Evolutionary conservation across 2,797 vertebrate genomes (phyloP).

Genomic region (Huso huso): DNA sequence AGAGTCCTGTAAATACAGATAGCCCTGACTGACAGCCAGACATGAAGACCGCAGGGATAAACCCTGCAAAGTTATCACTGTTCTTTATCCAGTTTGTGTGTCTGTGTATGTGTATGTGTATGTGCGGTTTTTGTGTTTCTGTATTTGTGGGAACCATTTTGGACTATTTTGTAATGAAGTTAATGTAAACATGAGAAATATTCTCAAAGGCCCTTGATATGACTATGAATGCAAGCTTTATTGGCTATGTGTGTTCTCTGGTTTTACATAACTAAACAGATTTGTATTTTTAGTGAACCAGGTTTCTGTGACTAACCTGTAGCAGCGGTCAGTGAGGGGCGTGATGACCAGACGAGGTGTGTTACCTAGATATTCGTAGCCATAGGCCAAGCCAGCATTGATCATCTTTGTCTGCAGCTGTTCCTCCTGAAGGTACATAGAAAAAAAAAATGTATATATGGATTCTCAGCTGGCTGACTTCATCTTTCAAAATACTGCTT

Average conservation of each 20-base stretch:
- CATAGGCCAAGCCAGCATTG: slow-evolving; percentile 78
- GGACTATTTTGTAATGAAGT: too few species aligned
- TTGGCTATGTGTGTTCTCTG: neutral
- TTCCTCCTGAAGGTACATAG: slow-evolving; percentile 52
- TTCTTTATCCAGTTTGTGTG: too few species aligned
- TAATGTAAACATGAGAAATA: too few species aligned
- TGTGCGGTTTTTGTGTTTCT: too few species aligned
- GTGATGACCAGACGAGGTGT: slow-evolving; percentile 83
- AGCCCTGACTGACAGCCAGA: too few species aligned
- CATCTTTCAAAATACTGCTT: too few species aligned
- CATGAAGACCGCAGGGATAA: too few species aligned
- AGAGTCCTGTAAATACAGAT: slow-evolving; percentile 58
- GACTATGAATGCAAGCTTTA: neutral
- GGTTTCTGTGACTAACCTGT: slow-evolving; percentile 61
- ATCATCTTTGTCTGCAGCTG: slow-evolving; percentile 87
- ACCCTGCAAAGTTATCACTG: too few species aligned
- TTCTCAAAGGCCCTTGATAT: neutral
- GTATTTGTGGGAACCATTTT: too few species aligned
- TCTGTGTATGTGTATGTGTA: too few species aligned
- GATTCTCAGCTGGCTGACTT: too few species aligned
- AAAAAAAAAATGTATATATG: neutral
- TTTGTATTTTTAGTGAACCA: neutral
- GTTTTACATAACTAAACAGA: neutral
- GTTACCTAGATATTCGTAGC: slow-evolving; percentile 87
- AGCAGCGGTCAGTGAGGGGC: slow-evolving; percentile 85